These are phyloP conservation scores for Chelmon rostratus DNA, from an alignment of 2,797 vertebrate genomes.

Conservation along the genomic window DNA sequence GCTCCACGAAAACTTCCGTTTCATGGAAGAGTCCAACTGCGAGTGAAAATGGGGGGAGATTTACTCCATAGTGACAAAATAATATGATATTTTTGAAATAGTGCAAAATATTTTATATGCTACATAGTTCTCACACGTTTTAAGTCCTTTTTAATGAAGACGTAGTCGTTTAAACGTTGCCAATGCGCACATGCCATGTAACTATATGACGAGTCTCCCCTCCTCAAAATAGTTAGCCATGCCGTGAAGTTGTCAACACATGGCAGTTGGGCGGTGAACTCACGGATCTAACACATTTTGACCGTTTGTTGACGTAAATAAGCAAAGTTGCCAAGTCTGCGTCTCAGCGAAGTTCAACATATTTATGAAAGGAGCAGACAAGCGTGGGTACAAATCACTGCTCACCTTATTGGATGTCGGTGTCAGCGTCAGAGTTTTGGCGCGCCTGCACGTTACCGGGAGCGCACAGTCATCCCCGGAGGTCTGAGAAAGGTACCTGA, in stretches of 20 bases:
- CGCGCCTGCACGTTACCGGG: constrained; percentile 33
- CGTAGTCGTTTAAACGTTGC: fast-evolving
- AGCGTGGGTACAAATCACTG: not conserved
- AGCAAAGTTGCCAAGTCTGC: fast-evolving
- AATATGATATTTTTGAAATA: fast-evolving
- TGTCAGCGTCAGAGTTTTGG: constrained; percentile 51
- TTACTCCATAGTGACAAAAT: fast-evolving
- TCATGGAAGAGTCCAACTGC: constrained; percentile 56
- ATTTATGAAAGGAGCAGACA: not conserved
- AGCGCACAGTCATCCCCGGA: constrained; percentile 3
- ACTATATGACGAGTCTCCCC: fast-evolving
- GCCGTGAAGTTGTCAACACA: constrained; percentile 25
- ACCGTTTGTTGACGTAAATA: not conserved
- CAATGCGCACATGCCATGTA: fast-evolving
- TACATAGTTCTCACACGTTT: fast-evolving
- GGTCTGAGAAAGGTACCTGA: constrained; percentile 55
- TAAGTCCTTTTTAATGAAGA: fast-evolving
- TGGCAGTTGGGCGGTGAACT: not conserved
- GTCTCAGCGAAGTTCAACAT: not conserved
- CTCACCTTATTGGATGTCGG: not conserved
- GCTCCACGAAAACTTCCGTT: constrained; percentile 69
- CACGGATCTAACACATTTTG: fast-evolving
- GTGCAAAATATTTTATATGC: fast-evolving
- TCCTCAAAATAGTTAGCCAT: not conserved
- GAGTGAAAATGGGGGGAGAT: fast-evolving